Base-by-base conservation (phyloP, 2,888 invertebrate species). In the Meloe dianella region DNA sequence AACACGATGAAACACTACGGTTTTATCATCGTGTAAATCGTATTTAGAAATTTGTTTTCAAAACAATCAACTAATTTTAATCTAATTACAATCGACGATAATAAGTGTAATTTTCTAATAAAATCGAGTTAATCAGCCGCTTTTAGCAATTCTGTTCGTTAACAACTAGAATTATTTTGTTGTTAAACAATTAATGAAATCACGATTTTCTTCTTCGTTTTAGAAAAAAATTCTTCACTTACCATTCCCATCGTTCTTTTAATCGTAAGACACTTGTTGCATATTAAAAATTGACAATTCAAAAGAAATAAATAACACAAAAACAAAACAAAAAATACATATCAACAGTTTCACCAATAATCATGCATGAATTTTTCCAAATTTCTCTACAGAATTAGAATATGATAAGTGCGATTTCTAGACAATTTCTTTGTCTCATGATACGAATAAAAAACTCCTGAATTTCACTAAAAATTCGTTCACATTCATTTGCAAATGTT, bases 71-170 rank as follows among this genome's bases (percentile, higher is more conserved):
- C 14, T 38, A 20, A 47, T 47, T n/a, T 38, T 12, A 12, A 32
- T 32, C 32, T 12, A 14, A 14, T 38, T 20, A 20, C 47, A 47
- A 47, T 47, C 7, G 9, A 47, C 9, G 6, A 17, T 47, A 47
- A 47, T 47, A 17, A 47, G 47, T 47, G 47, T 47, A 47, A 47
- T 47, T 47, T 47, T 47, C 47, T 47, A 47, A n/a, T 47, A 47
- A 47, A 47, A 47, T 47, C 17, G 47, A 47, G 47, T 20, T 20
- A 47, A 47, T 47, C 20, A 20, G 47, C 9, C 47, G 47, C 20
- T 47, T 47, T 47, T 20, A 47, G 20, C 47, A 20, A 47, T 47
- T 47, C n/a, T n/a, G n/a, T n/a, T n/a, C n/a, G n/a, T n/a, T 20
- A 47, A 47, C 47, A 20, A 47, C 38, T 32, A 4, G 14, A 38